Base-by-base conservation (phyloP, 1,140 invertebrate species). In the Limonius californicus region DNA sequence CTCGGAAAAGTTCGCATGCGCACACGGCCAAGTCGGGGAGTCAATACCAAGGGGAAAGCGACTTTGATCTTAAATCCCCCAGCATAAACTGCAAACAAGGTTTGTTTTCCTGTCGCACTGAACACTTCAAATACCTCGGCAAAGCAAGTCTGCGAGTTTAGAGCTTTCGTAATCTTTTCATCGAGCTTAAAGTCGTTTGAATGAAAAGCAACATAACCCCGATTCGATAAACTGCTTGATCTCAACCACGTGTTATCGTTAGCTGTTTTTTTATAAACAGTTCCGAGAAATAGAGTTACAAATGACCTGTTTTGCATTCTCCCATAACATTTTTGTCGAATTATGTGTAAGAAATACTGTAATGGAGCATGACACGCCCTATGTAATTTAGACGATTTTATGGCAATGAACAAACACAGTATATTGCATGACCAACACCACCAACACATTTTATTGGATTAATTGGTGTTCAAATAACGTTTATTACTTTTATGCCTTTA, bases 391-490 rank as follows among this genome's bases (percentile, higher is more conserved):
- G 45, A 16, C 45, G 20, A 14, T n/a, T 50, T 50, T 50, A 50
- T 21, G 45, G 20, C 45, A 50, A 50, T 50, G 14, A 21, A 50
- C 16, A 50, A 45, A 50, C 45, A 50, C 16, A 4, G 45, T 18
- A 21, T 50, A 50, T 18, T 50, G 14, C 45, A 18, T 18, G 14
- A 14, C 45, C 16, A 18, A 50, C 16, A 50, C 16, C 45, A 50
- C 45, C 45, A 50, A 50, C 45, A 18, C 45, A 50, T 50, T 27
- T 27, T 27, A 45, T 45, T 50, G 20, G n/a, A 50, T 50, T 50
- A 50, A 50, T 50, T 50, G 45, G 45, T 50, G 45, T 50, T 50
- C 45, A 50, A 50, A 50, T 50, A 50, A 50, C 7, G 14, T 50
- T 50, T 50, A 50, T 50, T 50, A 12, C 45, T 18, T 39, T 50